These are phyloP conservation scores for Eurypyga helias DNA, from an alignment of 2,113 vertebrate genomes.

Conservation along the genomic window DNA sequence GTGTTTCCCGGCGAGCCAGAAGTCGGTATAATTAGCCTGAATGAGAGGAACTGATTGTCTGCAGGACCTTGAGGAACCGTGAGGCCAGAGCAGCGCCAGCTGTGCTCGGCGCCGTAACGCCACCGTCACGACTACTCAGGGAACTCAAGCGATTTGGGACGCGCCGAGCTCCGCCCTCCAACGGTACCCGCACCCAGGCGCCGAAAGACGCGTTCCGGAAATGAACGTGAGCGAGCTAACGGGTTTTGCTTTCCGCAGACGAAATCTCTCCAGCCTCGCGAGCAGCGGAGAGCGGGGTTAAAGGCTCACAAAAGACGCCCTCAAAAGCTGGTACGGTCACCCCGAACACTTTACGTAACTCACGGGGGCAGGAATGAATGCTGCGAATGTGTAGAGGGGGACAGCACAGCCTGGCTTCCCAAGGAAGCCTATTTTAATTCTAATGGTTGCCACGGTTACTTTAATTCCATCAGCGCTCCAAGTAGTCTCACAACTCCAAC, in stretches of 20 bases:
- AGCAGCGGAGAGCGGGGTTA: neutral
- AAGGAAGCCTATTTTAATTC: slow-evolving; percentile 36
- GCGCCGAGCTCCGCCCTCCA: neutral
- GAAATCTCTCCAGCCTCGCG: neutral
- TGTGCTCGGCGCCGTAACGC: too few relatives aligned
- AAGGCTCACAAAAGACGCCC: neutral
- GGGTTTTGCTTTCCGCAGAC: neutral
- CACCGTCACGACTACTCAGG: neutral
- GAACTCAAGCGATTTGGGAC: neutral
- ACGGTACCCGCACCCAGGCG: neutral
- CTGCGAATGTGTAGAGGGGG: neutral
- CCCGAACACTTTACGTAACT: neutral
- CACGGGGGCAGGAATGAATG: neutral
- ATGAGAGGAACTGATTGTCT: rapidly evolving
- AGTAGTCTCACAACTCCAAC: neutral
- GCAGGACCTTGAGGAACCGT: neutral
- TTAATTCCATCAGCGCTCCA: slow-evolving; percentile 45
- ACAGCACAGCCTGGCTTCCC: neutral
- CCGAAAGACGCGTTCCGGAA: neutral
- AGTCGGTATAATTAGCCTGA: neutral
- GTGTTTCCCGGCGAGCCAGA: neutral
- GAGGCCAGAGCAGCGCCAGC: neutral
- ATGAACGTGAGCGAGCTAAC: rapidly evolving
- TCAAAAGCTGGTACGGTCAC: rapidly evolving
- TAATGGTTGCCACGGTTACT: slow-evolving; percentile 67